phyloP scores from a whole-genome alignment of 2,888 invertebrate species.

The Cataglyphis livida region DNA sequence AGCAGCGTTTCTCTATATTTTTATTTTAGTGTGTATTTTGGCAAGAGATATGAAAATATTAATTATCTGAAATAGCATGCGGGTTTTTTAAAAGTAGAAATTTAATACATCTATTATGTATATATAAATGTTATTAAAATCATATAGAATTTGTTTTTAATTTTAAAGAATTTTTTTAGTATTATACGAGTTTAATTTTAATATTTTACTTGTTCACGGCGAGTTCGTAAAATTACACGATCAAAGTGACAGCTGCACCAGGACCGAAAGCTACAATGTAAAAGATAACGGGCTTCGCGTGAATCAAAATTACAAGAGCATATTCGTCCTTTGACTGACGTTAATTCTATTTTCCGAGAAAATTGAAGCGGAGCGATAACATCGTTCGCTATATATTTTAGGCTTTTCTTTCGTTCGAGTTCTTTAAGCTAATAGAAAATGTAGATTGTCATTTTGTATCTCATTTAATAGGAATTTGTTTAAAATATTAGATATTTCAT shows the following conservation, averaged over 20 bases:
- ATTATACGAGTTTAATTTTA: conserved; percentile 48
- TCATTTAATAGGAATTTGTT: background rate
- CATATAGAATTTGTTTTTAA: conserved; percentile 12
- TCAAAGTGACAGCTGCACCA: conserved; percentile 52
- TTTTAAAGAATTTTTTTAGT: conserved; percentile 10
- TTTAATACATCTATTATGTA: background rate
- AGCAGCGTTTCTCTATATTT: background rate
- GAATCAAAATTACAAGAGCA: conserved; percentile 63
- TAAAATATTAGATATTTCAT: background rate
- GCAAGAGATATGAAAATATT: background rate
- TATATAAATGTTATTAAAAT: background rate
- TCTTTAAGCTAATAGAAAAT: conserved; percentile 32
- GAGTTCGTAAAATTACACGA: conserved; percentile 50
- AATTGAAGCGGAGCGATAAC: conserved; percentile 67
- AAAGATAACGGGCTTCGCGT: conserved; percentile 57
- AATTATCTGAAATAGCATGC: background rate
- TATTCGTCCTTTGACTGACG: conserved; percentile 62
- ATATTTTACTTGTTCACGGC: conserved; percentile 41
- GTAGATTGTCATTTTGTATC: conserved; percentile 33
- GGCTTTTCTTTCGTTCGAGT: conserved; percentile 44
- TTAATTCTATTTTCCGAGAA: conserved; percentile 70
- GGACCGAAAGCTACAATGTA: conserved; percentile 40
- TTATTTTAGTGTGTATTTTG: background rate
- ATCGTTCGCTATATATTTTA: conserved; percentile 57
- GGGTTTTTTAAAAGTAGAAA: background rate